These are phyloP conservation scores for Belonocnema kinseyi DNA, from an alignment of 1,140 invertebrate species.

Conservation along the genomic window DNA sequence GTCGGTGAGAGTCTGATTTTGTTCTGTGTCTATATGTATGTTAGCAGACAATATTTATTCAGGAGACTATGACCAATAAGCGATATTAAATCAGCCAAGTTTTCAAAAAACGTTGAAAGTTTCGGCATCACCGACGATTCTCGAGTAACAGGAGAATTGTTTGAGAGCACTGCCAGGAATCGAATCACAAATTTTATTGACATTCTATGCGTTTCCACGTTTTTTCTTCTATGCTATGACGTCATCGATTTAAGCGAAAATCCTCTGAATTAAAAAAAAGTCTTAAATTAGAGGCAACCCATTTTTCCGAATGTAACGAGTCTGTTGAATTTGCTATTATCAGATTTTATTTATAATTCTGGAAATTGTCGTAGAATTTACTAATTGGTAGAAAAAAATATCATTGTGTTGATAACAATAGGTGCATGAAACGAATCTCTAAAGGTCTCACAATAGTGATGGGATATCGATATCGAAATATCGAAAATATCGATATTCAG, in stretches of 20 bases:
- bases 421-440: no score
- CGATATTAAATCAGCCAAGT: slow-evolving; percentile 9
- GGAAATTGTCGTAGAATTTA: no score
- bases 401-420: no score
- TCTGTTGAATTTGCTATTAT: no score
- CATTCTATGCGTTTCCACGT: slow-evolving; percentile 20
- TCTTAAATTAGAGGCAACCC: no score
- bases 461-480: no score
- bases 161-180: slow-evolving; percentile 10
- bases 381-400: no score
- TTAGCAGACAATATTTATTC: slow-evolving; percentile 1
- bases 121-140: not conserved
- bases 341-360: no score
- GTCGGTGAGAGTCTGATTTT: not conserved
- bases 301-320: no score
- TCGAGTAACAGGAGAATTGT: slow-evolving; percentile 1
- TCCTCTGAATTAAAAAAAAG: no score
- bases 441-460: no score
- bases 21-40: not conserved
- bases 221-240: slow-evolving; percentile 10
- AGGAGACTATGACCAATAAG: slow-evolving; percentile 15
- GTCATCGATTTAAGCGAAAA: slow-evolving; percentile 13
- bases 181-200: slow-evolving; percentile 27
- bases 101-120: slow-evolving; percentile 10
- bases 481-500: no score